phyloP scores from a whole-genome alignment of 2,797 vertebrate species.

The Amblyopsis hoosieri region DNA sequence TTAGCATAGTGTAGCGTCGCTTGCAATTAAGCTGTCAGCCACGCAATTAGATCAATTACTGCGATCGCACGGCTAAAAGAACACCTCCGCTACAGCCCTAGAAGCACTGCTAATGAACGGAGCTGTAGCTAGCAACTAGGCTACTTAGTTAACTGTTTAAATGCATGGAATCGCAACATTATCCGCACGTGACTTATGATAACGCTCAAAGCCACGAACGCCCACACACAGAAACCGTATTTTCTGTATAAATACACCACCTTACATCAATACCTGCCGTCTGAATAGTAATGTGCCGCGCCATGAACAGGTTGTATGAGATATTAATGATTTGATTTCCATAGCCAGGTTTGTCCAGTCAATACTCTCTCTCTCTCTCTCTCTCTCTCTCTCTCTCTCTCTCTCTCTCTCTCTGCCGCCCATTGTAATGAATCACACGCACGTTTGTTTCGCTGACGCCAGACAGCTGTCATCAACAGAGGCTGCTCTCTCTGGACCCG shows the following conservation, averaged over 20 bases:
- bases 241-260: constrained; percentile 47
- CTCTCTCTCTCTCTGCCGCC: constrained; percentile 19
- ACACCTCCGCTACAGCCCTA: constrained; percentile 54
- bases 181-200: constrained; percentile 14
- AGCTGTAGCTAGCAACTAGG: neutral
- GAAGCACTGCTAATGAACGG: constrained; percentile 62
- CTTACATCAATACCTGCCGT: constrained; percentile 64
- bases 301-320: constrained; percentile 63
- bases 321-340: constrained; percentile 63
- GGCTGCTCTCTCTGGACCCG: constrained; percentile 55
- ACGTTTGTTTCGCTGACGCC: constrained; percentile 48
- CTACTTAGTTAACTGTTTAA: constrained; percentile 64
- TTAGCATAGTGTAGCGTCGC: constrained; percentile 41
- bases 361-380: neutral
- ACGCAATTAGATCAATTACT: constrained; percentile 68
- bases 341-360: constrained; percentile 44
- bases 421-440: constrained; percentile 35
- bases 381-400: neutral
- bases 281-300: constrained; percentile 55
- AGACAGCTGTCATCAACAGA: constrained; percentile 62
- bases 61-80: constrained; percentile 71
- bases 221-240: constrained; percentile 46
- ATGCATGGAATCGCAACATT: constrained; percentile 57
- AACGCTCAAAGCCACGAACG: constrained; percentile 24
- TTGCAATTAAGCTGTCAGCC: constrained; percentile 61